Base-by-base conservation (phyloP, 2,113 vertebrate genomes). In the Pelvicachromis taeniatus region DNA sequence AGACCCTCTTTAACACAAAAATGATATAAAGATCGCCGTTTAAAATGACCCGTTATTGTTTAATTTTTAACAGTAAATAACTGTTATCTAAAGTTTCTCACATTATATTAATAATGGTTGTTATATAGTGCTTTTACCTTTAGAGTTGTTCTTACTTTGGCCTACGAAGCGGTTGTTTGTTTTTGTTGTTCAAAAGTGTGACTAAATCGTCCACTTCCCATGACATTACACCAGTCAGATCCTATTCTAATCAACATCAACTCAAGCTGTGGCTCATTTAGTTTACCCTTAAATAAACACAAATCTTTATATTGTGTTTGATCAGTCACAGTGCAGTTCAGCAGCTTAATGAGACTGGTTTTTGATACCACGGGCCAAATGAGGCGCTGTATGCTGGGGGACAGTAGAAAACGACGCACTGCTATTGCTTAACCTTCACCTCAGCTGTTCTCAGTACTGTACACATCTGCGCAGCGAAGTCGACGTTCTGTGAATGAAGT, bases 161-260 rank as follows among this genome's bases (percentile, higher is more conserved):
- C 16, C 9, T 31, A 1, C 19, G 0, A 31, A 75, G 10, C 45
- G 52, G 45, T 12, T 52, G 45, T 75, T 75, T n/a, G 3, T 26
- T 29, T 48, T 75, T 75, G 9, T 45, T 13, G 26, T 31, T 50
- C 2, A 31, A 29, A n/a, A 31, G 70, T 52, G 45, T 75, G 70
- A 31, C 3, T 75, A 75, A 31, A 1, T 31, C 0, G 16, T 48
- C 23, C 12, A 8, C 9, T 31, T 50, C 26, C 26, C 42, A n/a
- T 75, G 16, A 31, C 3, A 0, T 31, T 50, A 0, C 48, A 31
- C 48, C 42, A 48, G 40, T 29, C 23, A 11, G 65, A 48, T 29
- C 29, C 16, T 26, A 48, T 73, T 48, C 23, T 48, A 73, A 48
- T 50, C 23, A n/a, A 75, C 68, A 73, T 23, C 5, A 50, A 19